phyloP scores from a whole-genome alignment of 1,140 invertebrate species.

The Frieseomelitta varia region DNA sequence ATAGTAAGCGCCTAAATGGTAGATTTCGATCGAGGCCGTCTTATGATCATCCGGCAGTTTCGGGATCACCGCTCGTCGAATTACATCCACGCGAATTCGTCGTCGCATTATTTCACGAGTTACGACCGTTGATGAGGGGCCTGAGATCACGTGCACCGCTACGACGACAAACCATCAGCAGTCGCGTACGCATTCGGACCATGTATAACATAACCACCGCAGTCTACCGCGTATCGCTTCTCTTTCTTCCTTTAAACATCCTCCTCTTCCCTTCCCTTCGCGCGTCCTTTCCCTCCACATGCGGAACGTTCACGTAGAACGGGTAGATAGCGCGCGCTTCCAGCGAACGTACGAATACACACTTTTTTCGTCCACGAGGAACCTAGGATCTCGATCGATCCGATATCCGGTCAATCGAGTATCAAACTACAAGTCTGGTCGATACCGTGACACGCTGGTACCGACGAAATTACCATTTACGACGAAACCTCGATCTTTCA shows the following conservation, averaged over 20 bases:
- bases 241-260: conserved; percentile 49
- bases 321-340: background rate
- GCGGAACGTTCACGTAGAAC: background rate
- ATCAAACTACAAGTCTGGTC: no score
- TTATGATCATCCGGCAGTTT: conserved; percentile 78
- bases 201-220: conserved; percentile 56
- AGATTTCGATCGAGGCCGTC: conserved; percentile 71
- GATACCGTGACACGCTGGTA: no score
- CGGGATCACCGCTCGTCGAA: conserved; percentile 70
- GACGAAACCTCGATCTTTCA: no score
- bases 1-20: conserved; percentile 65
- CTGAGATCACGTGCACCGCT: conserved; percentile 70
- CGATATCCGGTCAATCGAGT: no score
- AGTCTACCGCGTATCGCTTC: conserved; percentile 39
- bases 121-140: conserved; percentile 78
- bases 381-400: no score
- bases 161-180: conserved; percentile 65
- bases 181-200: conserved; percentile 63
- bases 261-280: background rate
- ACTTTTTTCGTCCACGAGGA: no score
- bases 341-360: no score
- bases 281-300: no score
- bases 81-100: conserved; percentile 69
- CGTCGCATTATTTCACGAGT: conserved; percentile 76
- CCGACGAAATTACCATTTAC: no score